A percentile compares a stretch with the other conserved stretches of the same genome.
These are phyloP conservation scores for Guaruba guarouba DNA, from an alignment of 2,113 vertebrate genomes.

Conservation along the genomic window DNA sequence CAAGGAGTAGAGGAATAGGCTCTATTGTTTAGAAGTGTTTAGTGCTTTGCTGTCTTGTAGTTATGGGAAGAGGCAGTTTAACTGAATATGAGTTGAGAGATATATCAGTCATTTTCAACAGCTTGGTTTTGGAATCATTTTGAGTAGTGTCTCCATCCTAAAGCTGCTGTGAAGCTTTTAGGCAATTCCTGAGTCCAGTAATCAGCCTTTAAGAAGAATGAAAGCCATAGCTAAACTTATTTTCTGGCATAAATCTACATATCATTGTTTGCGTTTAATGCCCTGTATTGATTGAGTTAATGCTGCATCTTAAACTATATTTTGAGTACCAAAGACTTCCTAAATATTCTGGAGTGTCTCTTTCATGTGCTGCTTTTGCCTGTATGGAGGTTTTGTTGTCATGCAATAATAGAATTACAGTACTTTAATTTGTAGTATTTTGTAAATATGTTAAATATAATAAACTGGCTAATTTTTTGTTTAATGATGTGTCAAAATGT, in stretches of 20 bases:
- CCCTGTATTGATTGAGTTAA: constrained; percentile 47
- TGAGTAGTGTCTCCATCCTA: background rate
- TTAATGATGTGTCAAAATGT: background rate
- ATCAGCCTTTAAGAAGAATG: background rate
- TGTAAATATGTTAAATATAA: constrained; percentile 74
- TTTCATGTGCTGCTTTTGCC: constrained; percentile 42
- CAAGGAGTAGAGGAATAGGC: background rate
- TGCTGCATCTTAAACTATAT: constrained; percentile 46
- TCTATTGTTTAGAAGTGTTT: background rate
- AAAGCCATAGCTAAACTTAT: constrained; percentile 13
- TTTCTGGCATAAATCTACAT: background rate
- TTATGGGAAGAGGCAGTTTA: background rate
- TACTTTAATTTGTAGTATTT: constrained; percentile 64
- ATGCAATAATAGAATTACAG: background rate
- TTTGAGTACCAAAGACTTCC: constrained; percentile 69
- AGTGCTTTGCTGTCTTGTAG: background rate
- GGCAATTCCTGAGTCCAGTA: background rate
- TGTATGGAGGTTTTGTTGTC: constrained; percentile 29
- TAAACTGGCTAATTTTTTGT: constrained; percentile 61
- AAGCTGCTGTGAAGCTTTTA: constrained; percentile 9
- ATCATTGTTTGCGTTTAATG: constrained; percentile 19
- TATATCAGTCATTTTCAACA: background rate
- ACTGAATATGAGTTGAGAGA: background rate
- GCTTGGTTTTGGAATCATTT: background rate
- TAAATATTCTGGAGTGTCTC: constrained; percentile 9